A percentile compares a stretch with the other conserved stretches of the same genome.
These are phyloP conservation scores for Greenwoodochromis staneri DNA, from an alignment of 2,113 vertebrate genomes.

Conservation along the genomic window DNA sequence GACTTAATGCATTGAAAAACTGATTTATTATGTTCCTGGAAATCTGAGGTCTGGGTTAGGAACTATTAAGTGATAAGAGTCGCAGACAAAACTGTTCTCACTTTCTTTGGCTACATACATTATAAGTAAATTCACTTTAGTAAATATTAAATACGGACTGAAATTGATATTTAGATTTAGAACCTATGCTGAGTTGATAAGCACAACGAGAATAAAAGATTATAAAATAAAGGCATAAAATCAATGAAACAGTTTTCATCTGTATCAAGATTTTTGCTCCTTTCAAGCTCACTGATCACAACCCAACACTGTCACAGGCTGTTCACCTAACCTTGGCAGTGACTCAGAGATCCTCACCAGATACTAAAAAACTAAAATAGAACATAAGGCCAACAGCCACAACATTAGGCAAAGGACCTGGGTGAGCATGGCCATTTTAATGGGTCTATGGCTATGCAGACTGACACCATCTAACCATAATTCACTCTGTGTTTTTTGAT, in stretches of 20 bases:
- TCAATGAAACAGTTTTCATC: background rate
- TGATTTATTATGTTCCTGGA: background rate
- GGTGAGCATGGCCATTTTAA: background rate
- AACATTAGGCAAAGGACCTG: background rate
- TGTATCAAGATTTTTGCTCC: background rate
- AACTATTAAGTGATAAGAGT: background rate
- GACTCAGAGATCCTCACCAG: background rate
- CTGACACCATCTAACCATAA: background rate
- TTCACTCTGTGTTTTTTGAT: background rate
- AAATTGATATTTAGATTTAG: background rate
- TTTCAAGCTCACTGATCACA: background rate
- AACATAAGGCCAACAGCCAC: background rate
- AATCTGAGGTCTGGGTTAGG: background rate
- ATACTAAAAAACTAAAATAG: background rate
- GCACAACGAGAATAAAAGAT: background rate
- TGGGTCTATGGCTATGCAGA: background rate
- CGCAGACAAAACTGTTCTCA: background rate
- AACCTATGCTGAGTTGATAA: background rate
- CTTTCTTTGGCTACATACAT: background rate
- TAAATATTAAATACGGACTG: background rate
- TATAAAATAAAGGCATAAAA: background rate
- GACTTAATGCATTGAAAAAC: background rate
- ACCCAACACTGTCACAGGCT: background rate
- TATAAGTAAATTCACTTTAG: background rate
- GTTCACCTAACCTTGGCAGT: background rate